Evolutionary conservation across 2,113 vertebrate species (phyloP), one percentile per base, ranked within the genome.

Genomic region (Pollimyrus isidori): DNA sequence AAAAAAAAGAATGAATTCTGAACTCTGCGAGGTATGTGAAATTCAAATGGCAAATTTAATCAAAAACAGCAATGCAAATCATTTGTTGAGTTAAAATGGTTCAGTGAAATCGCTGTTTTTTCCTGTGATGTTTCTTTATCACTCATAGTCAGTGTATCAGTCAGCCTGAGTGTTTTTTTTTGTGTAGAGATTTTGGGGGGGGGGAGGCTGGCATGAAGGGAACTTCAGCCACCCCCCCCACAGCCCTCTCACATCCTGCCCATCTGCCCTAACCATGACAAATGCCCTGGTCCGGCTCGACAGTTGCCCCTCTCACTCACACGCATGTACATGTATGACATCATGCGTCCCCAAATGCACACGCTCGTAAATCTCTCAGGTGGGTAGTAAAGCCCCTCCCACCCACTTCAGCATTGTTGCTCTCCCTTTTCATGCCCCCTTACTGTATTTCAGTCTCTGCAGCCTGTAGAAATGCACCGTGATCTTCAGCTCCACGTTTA

Each of bases 301-400:
- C 48, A 89, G 88, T 50, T 89, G 88, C 58, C 58, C 17, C 35
- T 13, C 65, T 65, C 58, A 46, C 39, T 65, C 87, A 56, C 86
- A 21, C 50, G 15, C 86, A n/a, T 69, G 62, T 15, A 30, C 62
- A 3, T 30, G 26, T 69, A 69, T 69, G 62, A 69, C 86, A 21
- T 42, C 86, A 65, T 58, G 15, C 11, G 15, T 50, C 4, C 3
- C 9, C 50, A 53, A 2, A 15, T 10, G 35, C 52, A 58, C 53
- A 19, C 30, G 39, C 17, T 21, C 49, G 5, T 35, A 49, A 48
- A 56, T 35, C 35, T 52, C n/a, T 26, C 85, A 53, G n/a, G 48
- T 49, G 2, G 21, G 23, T 23, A 23, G 15, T 84, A 21, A 42
- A 82, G 42, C 76, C n/a, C 58, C 58, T 7, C 21, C 62, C 62